Base-by-base conservation (phyloP, 2,888 invertebrate species). In the Drosophila paranaensis region DNA sequence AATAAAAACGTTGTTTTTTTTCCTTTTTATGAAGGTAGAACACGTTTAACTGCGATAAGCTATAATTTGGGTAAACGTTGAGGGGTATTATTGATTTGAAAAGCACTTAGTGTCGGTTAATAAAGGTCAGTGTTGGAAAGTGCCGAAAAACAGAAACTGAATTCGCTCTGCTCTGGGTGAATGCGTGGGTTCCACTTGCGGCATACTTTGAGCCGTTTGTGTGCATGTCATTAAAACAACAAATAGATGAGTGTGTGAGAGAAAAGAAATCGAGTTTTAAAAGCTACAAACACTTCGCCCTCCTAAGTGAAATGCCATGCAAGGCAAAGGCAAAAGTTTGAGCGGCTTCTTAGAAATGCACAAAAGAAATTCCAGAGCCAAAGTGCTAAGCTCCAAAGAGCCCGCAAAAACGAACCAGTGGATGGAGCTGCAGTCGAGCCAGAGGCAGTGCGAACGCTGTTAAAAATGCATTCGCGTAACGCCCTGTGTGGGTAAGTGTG, bases 1-100 rank as follows among this genome's bases (percentile, higher is more conserved):
- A 88, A 89, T 84, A 84, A 81, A 83, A 81, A 54, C 30, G 37
- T n/a, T 27, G 60, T 45, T 60, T 48, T 60, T 73, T 70, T 73
- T 16, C 35, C 13, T 71, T 50, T 55, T 68, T 70, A 77, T 68
- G 81, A 71, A 71, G 43, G 51, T 30, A 46, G 66, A 75, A 63
- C 45, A 65, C 58, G 35, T 48, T 65, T 40, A 53, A 51, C 58
- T 53, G 50, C 42, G 62, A 74, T 77, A 68, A 68, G 64, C 78
- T 64, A 87, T 71, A 75, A 60, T 67, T 51, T 37, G 61, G 20
- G 8, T 6, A 25, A 9, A 13, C 8, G 45, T 3, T 2, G 14
- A 33, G 45, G 39, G 53, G 11, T 9, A 51, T 40, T 67, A 74
- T 73, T 82, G 86, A 82, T 82, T 86, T 66, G 43, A 55, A 55